Conservation (phyloP, 1,140 invertebrate species). For the Brachionus angularis region DNA sequence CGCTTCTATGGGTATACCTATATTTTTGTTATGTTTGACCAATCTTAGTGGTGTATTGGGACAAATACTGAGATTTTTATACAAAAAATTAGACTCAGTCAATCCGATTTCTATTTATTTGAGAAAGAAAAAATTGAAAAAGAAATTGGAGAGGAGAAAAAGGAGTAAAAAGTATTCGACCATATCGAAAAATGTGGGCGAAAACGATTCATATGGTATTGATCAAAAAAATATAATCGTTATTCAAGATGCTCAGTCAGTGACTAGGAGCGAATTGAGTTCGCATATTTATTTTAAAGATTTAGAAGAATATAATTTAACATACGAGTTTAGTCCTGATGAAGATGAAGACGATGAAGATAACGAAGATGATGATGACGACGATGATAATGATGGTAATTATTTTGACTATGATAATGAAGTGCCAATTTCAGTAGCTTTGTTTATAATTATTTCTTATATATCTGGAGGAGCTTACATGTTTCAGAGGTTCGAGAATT, state of each 20-base stretch:
- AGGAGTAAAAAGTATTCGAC: too few species aligned
- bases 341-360: neutral
- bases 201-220: too few species aligned
- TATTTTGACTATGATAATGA: slow-evolving; percentile 49
- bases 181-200: too few species aligned
- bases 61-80: slow-evolving; percentile 14
- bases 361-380: slow-evolving; percentile 47
- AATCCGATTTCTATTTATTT: slow-evolving; percentile 27
- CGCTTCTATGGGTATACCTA: slow-evolving; percentile 45
- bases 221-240: slow-evolving; percentile 13
- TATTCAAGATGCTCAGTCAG: neutral
- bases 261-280: neutral
- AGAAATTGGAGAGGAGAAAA: too few species aligned
- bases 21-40: slow-evolving; percentile 40
- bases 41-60: slow-evolving; percentile 17
- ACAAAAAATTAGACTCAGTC: neutral
- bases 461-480: slow-evolving; percentile 82
- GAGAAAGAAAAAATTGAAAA: slow-evolving; percentile 15
- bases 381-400: slow-evolving; percentile 50
- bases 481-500: slow-evolving; percentile 74
- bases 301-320: neutral
- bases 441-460: slow-evolving; percentile 81
- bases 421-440: slow-evolving; percentile 68
- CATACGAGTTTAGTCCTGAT: neutral
- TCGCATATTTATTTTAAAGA: slow-evolving; percentile 3